These are phyloP conservation scores for Polypterus bichir DNA, from an alignment of 2,113 vertebrate genomes.

Conservation along the genomic window DNA sequence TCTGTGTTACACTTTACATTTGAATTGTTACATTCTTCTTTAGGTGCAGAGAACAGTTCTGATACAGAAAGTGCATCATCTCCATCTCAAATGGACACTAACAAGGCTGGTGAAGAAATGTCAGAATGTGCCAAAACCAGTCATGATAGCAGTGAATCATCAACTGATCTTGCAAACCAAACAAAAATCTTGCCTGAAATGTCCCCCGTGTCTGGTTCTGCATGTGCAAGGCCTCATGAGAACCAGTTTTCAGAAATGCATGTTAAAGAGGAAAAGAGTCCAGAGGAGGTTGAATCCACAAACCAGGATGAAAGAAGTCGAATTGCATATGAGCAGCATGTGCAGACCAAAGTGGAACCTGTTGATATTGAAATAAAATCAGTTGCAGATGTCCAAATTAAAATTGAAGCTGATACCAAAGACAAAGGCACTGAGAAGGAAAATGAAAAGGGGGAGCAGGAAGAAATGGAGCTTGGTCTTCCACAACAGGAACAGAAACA, in stretches of 20 bases:
- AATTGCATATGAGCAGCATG: conserved; percentile 42
- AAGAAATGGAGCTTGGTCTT: conserved; percentile 27
- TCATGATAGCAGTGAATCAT: conserved; percentile 32
- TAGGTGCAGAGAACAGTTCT: conserved; percentile 92
- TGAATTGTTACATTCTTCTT: background rate
- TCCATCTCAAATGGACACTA: conserved; percentile 72
- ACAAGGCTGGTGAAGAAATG: conserved; percentile 61
- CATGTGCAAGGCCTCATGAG: conserved; percentile 51
- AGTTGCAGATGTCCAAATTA: conserved; percentile 62
- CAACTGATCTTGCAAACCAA: conserved; percentile 13
- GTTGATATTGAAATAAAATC: conserved; percentile 61
- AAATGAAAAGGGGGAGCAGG: conserved; percentile 56
- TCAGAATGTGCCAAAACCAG: conserved; percentile 41
- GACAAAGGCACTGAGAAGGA: conserved; percentile 55
- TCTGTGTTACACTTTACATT: too few species aligned
- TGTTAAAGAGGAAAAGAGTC: conserved; percentile 63
- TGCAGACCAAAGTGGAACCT: conserved; percentile 70
- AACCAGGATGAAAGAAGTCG: conserved; percentile 54
- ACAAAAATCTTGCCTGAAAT: too few species aligned
- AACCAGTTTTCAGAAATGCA: conserved; percentile 47
- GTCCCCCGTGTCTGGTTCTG: background rate
- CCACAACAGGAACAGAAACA: conserved; percentile 36
- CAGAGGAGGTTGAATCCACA: conserved; percentile 52
- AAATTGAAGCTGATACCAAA: conserved; percentile 73
- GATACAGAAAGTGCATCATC: conserved; percentile 97